Percentiles rank a stretch among this genome's conserved stretches.
Conservation (phyloP, 2,888 invertebrate species). For the Acrobasis repandana region DNA sequence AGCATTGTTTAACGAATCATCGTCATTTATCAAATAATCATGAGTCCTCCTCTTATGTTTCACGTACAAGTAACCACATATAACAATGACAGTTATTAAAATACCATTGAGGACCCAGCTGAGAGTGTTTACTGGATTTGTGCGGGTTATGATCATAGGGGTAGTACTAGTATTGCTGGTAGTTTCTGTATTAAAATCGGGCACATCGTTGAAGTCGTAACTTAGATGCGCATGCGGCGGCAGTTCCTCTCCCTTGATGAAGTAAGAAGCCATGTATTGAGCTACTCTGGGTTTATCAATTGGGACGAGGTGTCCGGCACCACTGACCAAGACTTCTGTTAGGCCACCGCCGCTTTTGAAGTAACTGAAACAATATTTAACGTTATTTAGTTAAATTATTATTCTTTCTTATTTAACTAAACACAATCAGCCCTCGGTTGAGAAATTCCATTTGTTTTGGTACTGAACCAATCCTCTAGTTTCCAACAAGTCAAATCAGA, state of each 20-base stretch:
- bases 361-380: constrained; percentile 67
- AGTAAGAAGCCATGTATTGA: constrained; percentile 48
- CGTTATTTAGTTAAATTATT: too few species aligned
- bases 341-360: constrained; percentile 79
- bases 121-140: not conserved
- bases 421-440: too few species aligned
- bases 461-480: too few species aligned
- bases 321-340: constrained; percentile 80
- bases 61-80: too few species aligned
- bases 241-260: constrained; percentile 49
- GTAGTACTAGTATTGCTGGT: not conserved
- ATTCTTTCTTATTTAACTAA: too few species aligned
- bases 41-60: too few species aligned
- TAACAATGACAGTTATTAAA: not conserved
- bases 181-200: not conserved
- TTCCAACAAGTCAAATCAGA: too few species aligned
- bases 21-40: too few species aligned
- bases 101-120: constrained; percentile 11
- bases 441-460: too few species aligned
- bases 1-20: too few species aligned
- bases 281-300: constrained; percentile 82
- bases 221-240: constrained; percentile 24
- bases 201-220: constrained; percentile 3
- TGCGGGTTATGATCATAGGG: not conserved
- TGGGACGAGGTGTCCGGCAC: constrained; percentile 85